phyloP scores from a whole-genome alignment of 2,113 vertebrate species.

The Motacilla alba region DNA sequence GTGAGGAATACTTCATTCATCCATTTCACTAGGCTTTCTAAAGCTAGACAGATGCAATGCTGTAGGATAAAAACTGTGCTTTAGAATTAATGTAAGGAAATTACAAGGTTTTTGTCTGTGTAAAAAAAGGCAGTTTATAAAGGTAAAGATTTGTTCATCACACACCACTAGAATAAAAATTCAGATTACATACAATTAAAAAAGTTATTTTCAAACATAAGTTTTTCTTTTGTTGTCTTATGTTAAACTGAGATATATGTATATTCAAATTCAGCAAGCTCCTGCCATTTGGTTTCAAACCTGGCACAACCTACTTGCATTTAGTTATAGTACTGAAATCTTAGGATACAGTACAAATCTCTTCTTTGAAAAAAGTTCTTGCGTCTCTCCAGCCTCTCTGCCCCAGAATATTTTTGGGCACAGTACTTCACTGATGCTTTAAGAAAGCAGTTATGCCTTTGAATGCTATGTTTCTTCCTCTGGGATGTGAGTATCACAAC shows the following conservation, averaged over 20 bases:
- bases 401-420: not conserved
- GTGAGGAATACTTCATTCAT: not conserved
- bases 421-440: not conserved
- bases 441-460: not conserved
- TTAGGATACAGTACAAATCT: rapidly evolving
- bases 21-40: not conserved
- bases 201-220: not conserved
- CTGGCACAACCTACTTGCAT: not conserved
- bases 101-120: not conserved
- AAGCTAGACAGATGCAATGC: not conserved
- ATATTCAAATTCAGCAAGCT: not conserved
- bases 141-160: not conserved
- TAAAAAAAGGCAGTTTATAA: not conserved
- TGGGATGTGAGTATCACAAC: not conserved
- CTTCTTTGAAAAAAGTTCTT: not conserved
- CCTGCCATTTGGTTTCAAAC: not conserved
- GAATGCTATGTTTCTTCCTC: not conserved
- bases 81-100: not conserved
- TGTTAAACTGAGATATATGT: not conserved
- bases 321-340: not conserved
- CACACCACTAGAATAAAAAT: not conserved
- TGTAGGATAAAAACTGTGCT: not conserved
- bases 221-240: not conserved
- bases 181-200: not conserved
- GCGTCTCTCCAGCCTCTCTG: not conserved